phyloP scores from a whole-genome alignment of 1,140 invertebrate genomes.

The Charaxes varanes region DNA sequence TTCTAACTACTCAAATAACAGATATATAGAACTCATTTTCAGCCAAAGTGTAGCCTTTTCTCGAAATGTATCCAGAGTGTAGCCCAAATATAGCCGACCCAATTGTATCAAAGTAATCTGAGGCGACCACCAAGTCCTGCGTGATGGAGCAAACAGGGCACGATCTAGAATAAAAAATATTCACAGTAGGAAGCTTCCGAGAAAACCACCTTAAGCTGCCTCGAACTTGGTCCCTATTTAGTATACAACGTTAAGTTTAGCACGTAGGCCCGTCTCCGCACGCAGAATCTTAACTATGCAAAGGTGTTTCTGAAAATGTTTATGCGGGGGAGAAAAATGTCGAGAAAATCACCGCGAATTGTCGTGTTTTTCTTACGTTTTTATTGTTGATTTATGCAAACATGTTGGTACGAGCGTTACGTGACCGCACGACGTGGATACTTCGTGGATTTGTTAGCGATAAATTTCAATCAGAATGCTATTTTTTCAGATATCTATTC shows the following conservation, averaged over 20 bases:
- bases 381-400: conserved; percentile 65
- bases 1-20: too few species aligned
- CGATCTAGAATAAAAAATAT: conserved; percentile 2
- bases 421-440: conserved; percentile 29
- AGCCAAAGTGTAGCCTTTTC: too few species aligned
- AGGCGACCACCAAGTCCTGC: too few species aligned
- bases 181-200: conserved; percentile 9
- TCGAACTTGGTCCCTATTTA: conserved; percentile 34
- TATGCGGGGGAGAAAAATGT: conserved; percentile 51
- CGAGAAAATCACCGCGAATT: conserved; percentile 33
- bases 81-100: too few species aligned
- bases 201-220: conserved; percentile 13
- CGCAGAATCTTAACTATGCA: conserved; percentile 61
- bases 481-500: conserved; percentile 1
- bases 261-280: conserved; percentile 53
- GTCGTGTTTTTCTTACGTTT: conserved; percentile 43
- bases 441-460: conserved; percentile 10
- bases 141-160: background rate
- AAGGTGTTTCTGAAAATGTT: conserved; percentile 61
- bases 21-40: too few species aligned
- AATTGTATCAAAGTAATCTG: too few species aligned
- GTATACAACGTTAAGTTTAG: conserved; percentile 57
- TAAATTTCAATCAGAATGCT: conserved; percentile 22
- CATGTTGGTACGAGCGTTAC: conserved; percentile 39
- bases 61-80: too few species aligned